phyloP scores from a whole-genome alignment of 2,888 invertebrate genomes.

The Oscheius sp. region DNA sequence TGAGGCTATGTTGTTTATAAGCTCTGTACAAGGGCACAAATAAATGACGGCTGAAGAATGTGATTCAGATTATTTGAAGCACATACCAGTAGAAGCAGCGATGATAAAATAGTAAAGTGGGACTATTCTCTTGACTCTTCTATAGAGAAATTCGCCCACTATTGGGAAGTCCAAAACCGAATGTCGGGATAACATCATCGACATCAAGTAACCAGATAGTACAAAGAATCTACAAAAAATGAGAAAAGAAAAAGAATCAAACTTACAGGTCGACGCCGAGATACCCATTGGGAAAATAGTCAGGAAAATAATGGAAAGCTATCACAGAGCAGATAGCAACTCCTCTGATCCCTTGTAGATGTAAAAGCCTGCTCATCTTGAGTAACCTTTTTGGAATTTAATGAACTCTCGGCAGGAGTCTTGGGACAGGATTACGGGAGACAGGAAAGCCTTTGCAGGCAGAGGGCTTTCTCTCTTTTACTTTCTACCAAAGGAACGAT shows the following conservation, averaged over 20 bases:
- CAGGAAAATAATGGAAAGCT: slow-evolving; percentile 15
- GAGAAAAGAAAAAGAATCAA: neutral
- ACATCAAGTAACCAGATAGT: slow-evolving; percentile 28
- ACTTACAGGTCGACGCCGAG: slow-evolving; percentile 8
- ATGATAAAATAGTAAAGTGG: slow-evolving; percentile 22
- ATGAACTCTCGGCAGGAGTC: too few species aligned
- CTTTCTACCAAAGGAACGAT: too few species aligned
- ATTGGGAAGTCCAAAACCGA: neutral
- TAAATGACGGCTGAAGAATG: neutral
- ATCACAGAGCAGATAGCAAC: slow-evolving; percentile 17
- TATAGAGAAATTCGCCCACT: slow-evolving; percentile 8
- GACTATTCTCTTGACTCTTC: slow-evolving; percentile 16
- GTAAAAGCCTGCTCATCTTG: neutral
- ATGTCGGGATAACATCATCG: slow-evolving; percentile 15
- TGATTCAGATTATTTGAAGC: too few species aligned
- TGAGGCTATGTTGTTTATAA: neutral
- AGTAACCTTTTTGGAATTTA: too few species aligned
- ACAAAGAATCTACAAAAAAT: slow-evolving; percentile 16
- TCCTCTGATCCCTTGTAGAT: slow-evolving; percentile 12
- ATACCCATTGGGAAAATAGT: slow-evolving; percentile 16
- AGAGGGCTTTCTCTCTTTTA: too few species aligned
- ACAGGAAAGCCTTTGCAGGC: too few species aligned
- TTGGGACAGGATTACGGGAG: too few species aligned
- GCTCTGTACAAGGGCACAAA: neutral
- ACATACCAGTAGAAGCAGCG: neutral